These are phyloP conservation scores for Cyrtodaria siliqua DNA, from an alignment of 2,888 invertebrate species.

Conservation along the genomic window DNA sequence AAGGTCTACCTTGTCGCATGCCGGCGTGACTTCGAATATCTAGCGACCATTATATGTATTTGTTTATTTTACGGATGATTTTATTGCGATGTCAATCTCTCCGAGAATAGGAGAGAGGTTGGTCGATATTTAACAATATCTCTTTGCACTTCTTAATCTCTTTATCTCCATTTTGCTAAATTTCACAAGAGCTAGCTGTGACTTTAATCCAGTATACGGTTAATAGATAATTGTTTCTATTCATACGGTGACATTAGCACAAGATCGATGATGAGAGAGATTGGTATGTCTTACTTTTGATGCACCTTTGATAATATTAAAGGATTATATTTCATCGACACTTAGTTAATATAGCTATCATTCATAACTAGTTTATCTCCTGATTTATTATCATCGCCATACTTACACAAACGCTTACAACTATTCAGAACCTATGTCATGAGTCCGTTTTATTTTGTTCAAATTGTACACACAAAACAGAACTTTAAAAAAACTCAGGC, in stretches of 20 bases:
- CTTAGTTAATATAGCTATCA: not conserved
- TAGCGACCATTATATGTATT: conserved; percentile 41
- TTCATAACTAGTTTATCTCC: not conserved
- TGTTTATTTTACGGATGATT: conserved; percentile 35
- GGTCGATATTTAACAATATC: conserved; percentile 47
- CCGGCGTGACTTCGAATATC: conserved; percentile 25
- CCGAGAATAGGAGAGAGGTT: conserved; percentile 11
- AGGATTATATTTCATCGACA: not conserved
- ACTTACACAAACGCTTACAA: no score
- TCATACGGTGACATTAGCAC: conserved; percentile 16
- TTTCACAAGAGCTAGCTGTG: conserved; percentile 44
- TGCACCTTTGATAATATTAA: conserved; percentile 18
- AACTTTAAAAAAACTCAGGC: no score
- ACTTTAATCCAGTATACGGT: conserved; percentile 44
- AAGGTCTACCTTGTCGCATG: conserved; percentile 26
- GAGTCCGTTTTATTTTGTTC: no score
- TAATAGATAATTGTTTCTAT: conserved; percentile 32
- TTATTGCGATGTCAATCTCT: conserved; percentile 34
- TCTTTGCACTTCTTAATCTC: conserved; percentile 47
- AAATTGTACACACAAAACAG: no score
- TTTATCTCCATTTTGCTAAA: conserved; percentile 44
- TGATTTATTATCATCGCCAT: no score
- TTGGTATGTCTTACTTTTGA: conserved; percentile 30
- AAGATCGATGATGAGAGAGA: conserved; percentile 30
- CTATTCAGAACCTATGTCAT: no score